These are phyloP conservation scores for Okamejei kenojei DNA, from an alignment of 2,797 vertebrate genomes.

Conservation along the genomic window DNA sequence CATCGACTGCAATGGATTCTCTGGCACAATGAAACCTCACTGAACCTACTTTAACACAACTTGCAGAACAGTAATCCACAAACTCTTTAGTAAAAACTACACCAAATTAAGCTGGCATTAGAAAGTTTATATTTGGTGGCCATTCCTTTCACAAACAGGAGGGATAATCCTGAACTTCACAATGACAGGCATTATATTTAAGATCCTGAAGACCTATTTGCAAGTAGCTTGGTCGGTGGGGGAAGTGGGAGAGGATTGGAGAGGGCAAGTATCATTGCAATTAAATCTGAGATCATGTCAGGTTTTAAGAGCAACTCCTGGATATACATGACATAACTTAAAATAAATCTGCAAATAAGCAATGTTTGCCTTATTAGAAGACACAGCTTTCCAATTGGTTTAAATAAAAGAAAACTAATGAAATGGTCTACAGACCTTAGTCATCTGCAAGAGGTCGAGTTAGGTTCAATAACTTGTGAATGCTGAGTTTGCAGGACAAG, in stretches of 20 bases:
- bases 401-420: background rate
- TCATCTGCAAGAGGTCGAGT: background rate
- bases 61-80: background rate
- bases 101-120: background rate
- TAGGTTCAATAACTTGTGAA: background rate
- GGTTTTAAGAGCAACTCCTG: background rate
- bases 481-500: background rate
- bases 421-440: background rate
- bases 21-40: background rate
- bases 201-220: background rate
- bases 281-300: background rate
- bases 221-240: background rate
- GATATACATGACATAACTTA: background rate
- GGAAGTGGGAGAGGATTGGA: too few relatives aligned
- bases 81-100: background rate
- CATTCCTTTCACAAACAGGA: background rate
- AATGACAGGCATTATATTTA: background rate
- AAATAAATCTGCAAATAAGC: background rate
- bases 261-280: background rate
- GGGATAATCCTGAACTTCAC: background rate
- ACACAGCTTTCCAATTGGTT: background rate
- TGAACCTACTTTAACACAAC: background rate
- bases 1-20: background rate
- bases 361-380: background rate
- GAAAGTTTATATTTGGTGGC: background rate